phyloP scores from a whole-genome alignment of 2,113 vertebrate genomes.

The Microcebus jonahi region DNA sequence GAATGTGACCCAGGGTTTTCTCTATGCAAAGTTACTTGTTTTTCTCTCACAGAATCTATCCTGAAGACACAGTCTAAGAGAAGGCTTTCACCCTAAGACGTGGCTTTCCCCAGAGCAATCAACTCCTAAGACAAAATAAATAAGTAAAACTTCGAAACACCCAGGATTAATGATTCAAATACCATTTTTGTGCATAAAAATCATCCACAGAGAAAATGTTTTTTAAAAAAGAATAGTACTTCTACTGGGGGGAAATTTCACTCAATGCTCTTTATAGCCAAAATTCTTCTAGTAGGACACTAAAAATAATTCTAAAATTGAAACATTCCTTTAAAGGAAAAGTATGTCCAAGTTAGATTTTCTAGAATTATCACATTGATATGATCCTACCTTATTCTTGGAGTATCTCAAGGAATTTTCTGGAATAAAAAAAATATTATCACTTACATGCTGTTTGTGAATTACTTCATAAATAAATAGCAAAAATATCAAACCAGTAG shows the following conservation, averaged over 20 bases:
- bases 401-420: constrained; percentile 93
- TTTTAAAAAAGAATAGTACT: constrained; percentile 30
- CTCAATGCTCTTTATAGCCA: neutral
- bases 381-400: constrained; percentile 92
- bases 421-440: constrained; percentile 79
- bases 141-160: neutral
- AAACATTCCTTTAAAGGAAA: constrained; percentile 5
- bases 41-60: neutral
- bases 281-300: neutral
- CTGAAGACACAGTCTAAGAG: neutral
- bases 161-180: neutral
- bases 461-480: neutral
- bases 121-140: constrained; percentile 41
- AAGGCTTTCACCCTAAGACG: neutral
- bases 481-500: constrained; percentile 36
- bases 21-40: neutral
- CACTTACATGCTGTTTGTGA: constrained; percentile 37
- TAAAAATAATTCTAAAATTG: constrained; percentile 40
- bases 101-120: neutral
- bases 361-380: neutral
- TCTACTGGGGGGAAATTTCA: constrained; percentile 15
- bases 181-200: neutral
- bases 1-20: neutral
- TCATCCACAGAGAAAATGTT: neutral
- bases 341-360: neutral